Base-by-base conservation (phyloP, 2,888 invertebrate species). In the Dolomedes plantarius region DNA sequence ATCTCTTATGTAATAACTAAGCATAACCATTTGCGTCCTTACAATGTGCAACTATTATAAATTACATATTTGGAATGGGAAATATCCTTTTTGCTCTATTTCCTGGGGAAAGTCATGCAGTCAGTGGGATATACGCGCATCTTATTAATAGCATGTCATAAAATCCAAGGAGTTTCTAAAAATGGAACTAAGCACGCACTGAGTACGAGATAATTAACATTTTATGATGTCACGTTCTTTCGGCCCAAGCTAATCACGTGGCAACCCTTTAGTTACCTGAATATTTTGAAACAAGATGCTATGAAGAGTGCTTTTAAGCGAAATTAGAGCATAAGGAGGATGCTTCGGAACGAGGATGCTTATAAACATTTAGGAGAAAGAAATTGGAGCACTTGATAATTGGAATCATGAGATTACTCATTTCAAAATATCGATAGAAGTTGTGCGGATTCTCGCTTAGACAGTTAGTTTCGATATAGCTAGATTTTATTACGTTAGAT, bases 161-260 rank as follows among this genome's bases (percentile, higher is more conserved):
- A 56, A 56, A 56, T 56, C 1, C 56, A 3, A 23, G 56, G 23
- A 16, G 3, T 56, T 11, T 56, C 56, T 5, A 56, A 56, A 56
- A 56, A 23, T n/a, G 23, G 16, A 3, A 3, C 1, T n/a, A 41
- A 69, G 39, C 41, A 19, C 41, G 41, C n/a, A 6, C 6, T 28
- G 41, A 27, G 41, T 36, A 1, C 7, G 62, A 50, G 39, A 67
- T 85, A 85, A 85, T 85, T 85, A 85, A 73, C 50, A 85, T 85
- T 85, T 85, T 85, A 85, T 85, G 77, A 85, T 77, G 77, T 85
- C 83, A 85, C 83, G 83, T 85, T 68, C 67, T 65, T 23, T 19
- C 16, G 19, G 68, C 36, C 73, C 50, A 67, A 85, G 69, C 77
- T 77, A 85, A 85, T 85, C 83, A 85, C 67, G 50, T 56, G 76